Base-by-base conservation (phyloP, 2,113 vertebrate genomes). In the Corydoras maculifer region DNA sequence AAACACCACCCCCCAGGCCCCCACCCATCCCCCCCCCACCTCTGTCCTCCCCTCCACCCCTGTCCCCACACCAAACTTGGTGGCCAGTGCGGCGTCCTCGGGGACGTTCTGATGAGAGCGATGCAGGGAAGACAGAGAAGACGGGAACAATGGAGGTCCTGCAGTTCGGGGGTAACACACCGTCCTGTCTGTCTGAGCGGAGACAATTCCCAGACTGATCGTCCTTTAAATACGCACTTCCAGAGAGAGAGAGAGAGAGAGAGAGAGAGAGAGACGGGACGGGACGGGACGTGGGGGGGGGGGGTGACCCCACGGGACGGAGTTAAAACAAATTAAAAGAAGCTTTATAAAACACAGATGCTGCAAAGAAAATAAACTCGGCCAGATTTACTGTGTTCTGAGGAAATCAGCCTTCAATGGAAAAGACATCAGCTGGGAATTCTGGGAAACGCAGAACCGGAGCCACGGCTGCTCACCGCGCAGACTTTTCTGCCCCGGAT, bases 331-430 rank as follows among this genome's bases (percentile, higher is more conserved):
- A 96, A 97, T 96, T 93, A 93, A 96, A 93, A 90, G 92, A 84
- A 81, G 88, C 87, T 86, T 95, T 96, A 94, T 96, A 97, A 96
- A 95, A 96, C 91, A 92, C 93, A 95, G 93, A 97, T 95, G 93
- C 92, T 94, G 90, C 86, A 93, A 95, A 88, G 90, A 95, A 96
- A 97, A 97, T 92, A 96, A 94, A 93, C 93, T 92, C 89, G 77
- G 77, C 81, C 86, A 93, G 94, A 96, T 96, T 96, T 94, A 94
- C 85, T 87, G 89, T 75, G 76, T 89, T 91, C 87, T 89, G 88
- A 91, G 91, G 91, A 90, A 91, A 87, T 87, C 81, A 84, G 90
- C 90, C 85, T 76, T 87, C 86, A 92, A 91, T 95, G 93, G 93
- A 93, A 95, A 97, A 95, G 88, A 81, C 90, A 94, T 94, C 93